Base-by-base conservation (phyloP, 2,888 invertebrate species). In the Diadegma fenestrale region DNA sequence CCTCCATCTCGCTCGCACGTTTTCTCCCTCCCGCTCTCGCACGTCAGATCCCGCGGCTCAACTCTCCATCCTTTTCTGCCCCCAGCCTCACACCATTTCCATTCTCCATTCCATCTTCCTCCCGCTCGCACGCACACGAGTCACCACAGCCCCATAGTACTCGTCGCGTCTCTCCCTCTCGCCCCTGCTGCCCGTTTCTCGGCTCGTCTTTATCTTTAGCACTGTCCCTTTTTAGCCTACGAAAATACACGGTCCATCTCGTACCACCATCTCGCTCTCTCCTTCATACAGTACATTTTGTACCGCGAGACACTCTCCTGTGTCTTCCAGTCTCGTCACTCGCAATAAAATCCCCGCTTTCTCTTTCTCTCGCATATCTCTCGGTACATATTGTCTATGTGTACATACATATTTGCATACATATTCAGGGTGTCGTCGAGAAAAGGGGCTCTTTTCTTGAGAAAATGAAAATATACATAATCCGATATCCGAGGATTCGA, bases 21-120 rank as follows among this genome's bases (percentile, higher is more conserved):
- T 77, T 72, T 51, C 80, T 80, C 85, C 80, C 87, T 83, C 85
- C 80, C 80, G 43, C 82, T 85, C 82, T 85, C 84, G 79, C 81
- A 81, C 58, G 84, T 80, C 79, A 51, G 72, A 68, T 66, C 75
- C 75, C 85, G 51, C 85, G 51, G 68, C 66, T 43, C 64, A 78
- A 64, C 78, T 80, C 71, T 80, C 72, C 84, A 66, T 86, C 83
- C 73, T 78, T 76, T 73, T 80, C 81, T 71, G 41, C 76, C 33
- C 54, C 63, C 41, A 79, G 45, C 58, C 22, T 73, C 81, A 77
- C 85, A 69, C 26, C 33, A 26, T 37, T 51, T 12, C 30, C 43
- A 30, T 51, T 76, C 45, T 61, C 37, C 73, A 72, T 63, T 73
- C 85, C 41, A 81, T 63, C 85, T 69, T 68, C 75, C 84, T 85